Evolutionary conservation across 2,888 invertebrate genomes (phyloP), one percentile per base, ranked within the genome.

Genomic region (Nycteola revayana): DNA sequence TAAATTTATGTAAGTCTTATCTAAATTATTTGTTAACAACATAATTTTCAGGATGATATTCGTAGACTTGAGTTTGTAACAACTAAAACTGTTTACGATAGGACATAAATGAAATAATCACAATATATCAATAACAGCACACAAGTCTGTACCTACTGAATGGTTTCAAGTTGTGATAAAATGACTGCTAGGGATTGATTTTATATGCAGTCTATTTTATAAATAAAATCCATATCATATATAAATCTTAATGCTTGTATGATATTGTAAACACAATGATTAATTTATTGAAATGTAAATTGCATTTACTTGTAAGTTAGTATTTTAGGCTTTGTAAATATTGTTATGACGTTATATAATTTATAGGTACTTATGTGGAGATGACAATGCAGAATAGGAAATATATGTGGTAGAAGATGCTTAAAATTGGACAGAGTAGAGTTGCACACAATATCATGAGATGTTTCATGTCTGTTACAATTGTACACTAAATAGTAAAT

Each of bases 271-370:
- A 83, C 85, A 83, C 76, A 51, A 51, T 76, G 21, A 81, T 78
- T 83, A 83, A 86, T 87, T 88, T 86, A 87, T 87, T 87, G 66
- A 65, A 69, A 77, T 88, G 88, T 88, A 87, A 75, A 88, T 87
- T 85, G 83, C 86, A 84, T 84, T 82, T 83, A 86, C 67, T 67
- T 68, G 81, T 88, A 88, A 87, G 87, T 77, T 87, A 88, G 85
- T 70, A 74, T 54, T 53, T 73, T 87, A 87, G 85, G 87, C 87
- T 88, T 87, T 88, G 88, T 88, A 88, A 82, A 88, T 88, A 88
- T 87, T 88, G 88, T 88, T 88, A 87, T 72, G 82, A 86, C 77
- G 87, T 88, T 88, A 87, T 84, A 88, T 88, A 88, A 88, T 87
- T 88, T 88, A 87, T 87, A 87, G 87, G 82, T 85, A 76, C 63